Base-by-base conservation (phyloP, 2,113 vertebrate genomes). In the Centropristis striata region DNA sequence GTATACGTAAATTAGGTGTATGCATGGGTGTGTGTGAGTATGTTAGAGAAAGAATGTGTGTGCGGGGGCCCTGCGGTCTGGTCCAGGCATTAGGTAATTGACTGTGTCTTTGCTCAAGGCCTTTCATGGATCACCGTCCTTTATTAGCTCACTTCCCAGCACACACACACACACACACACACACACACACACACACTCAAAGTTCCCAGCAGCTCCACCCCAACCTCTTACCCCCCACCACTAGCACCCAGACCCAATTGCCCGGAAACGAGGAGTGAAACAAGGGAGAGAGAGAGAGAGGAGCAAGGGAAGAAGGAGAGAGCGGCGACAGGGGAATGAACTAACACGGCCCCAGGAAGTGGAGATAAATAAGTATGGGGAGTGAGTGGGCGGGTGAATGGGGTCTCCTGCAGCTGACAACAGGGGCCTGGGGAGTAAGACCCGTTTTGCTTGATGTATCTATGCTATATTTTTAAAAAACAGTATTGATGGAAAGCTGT, bases 21-120 rank as follows among this genome's bases (percentile, higher is more conserved):
- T 83, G 85, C 65, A 32, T 71, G 64, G 14, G 47, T 84, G 83
- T 86, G 37, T 39, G 27, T 25, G 53, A 28, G 70, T 69, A 53
- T 68, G 59, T 76, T 51, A 55, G 79, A 59, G 74, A 65, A 68
- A 81, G 77, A 84, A 74, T 85, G 85, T 88, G 88, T 89, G 85
- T 77, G 78, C 66, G 53, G 86, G 78, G 87, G 85, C 90, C 90
- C 87, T 88, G 87, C 92, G 90, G 91, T 91, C 85, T 80, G 80
- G 89, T 91, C 88, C 87, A 92, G 86, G 90, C 93, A 95, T 94
- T 95, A 95, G 93, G 92, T 95, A 95, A 95, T 95, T 96, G 94
- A 95, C 93, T 95, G 94, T 94, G 94, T 94, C 93, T 95, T 92
- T 96, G 92, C 93, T 94, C 94, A 94, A 95, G 95, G 94, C 94